These are phyloP conservation scores for Siniperca scherzeri DNA, from an alignment of 2,797 vertebrate genomes.

Conservation along the genomic window DNA sequence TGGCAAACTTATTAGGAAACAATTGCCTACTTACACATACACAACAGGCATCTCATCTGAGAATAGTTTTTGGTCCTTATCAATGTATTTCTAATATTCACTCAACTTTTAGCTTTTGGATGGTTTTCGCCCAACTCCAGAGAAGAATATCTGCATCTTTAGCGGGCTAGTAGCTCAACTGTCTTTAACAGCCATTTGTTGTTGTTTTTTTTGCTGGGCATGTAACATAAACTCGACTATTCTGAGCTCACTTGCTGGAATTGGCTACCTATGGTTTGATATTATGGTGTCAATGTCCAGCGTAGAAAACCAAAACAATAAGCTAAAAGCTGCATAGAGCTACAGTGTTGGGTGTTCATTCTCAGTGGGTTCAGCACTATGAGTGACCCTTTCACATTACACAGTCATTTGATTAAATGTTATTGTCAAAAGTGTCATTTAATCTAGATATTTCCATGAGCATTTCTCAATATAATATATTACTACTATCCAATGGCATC, in stretches of 20 bases:
- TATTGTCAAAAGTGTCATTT: neutral
- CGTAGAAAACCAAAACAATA: constrained; percentile 26
- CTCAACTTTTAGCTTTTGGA: neutral
- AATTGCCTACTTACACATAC: neutral
- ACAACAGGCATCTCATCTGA: neutral
- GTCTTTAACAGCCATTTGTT: neutral
- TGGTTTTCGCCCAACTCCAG: neutral
- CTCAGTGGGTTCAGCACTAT: neutral
- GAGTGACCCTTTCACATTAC: constrained; percentile 1
- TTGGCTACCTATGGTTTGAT: neutral
- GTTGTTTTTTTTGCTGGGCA: neutral
- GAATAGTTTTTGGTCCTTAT: neutral
- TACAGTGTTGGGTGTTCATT: neutral
- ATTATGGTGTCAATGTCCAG: neutral
- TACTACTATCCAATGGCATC: neutral
- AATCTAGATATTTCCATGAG: neutral
- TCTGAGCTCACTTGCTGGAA: neutral
- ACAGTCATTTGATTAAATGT: neutral
- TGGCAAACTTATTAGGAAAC: neutral
- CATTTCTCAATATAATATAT: neutral
- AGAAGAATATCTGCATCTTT: neutral
- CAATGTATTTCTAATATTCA: neutral
- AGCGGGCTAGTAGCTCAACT: neutral
- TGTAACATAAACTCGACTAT: neutral
- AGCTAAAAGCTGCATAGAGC: constrained; percentile 8